phyloP scores from a whole-genome alignment of 2,113 vertebrate species.

The Eptatretus burgeri region DNA sequence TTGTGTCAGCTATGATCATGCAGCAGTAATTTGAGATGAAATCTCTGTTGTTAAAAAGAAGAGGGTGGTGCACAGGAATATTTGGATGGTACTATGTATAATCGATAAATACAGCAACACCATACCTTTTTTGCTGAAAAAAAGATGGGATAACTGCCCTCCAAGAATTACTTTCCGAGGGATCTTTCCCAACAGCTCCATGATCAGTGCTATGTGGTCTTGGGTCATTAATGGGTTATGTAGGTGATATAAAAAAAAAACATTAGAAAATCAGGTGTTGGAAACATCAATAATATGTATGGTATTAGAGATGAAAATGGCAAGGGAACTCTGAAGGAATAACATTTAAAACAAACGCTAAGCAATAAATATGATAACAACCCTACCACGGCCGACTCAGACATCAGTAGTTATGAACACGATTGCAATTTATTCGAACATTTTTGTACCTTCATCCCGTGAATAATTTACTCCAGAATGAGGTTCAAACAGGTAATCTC shows the following conservation, averaged over 20 bases:
- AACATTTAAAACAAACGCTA: not conserved
- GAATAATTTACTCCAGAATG: constrained; percentile 87
- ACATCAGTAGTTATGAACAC: not conserved
- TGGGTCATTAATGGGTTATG: no score
- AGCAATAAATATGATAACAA: no score
- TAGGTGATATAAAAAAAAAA: not conserved
- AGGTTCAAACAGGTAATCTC: constrained; percentile 81
- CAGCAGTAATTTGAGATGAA: no score
- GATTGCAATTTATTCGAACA: not conserved
- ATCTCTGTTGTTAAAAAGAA: no score
- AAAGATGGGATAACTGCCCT: constrained; percentile 92
- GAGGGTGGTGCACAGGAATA: no score
- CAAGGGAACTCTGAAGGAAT: not conserved
- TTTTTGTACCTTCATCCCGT: constrained; percentile 52
- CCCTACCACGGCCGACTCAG: no score
- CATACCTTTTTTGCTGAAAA: constrained; percentile 97
- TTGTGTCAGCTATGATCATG: no score
- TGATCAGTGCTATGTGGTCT: constrained; percentile 90
- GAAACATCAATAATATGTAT: not conserved
- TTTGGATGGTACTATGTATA: no score
- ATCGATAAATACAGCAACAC: no score
- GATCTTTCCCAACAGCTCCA: constrained; percentile 81
- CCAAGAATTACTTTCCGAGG: constrained; percentile 67
- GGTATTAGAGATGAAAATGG: constrained; percentile 10
- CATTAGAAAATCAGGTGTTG: not conserved